Conservation (phyloP, 2,888 invertebrate species). For the Dioctria linearis region DNA sequence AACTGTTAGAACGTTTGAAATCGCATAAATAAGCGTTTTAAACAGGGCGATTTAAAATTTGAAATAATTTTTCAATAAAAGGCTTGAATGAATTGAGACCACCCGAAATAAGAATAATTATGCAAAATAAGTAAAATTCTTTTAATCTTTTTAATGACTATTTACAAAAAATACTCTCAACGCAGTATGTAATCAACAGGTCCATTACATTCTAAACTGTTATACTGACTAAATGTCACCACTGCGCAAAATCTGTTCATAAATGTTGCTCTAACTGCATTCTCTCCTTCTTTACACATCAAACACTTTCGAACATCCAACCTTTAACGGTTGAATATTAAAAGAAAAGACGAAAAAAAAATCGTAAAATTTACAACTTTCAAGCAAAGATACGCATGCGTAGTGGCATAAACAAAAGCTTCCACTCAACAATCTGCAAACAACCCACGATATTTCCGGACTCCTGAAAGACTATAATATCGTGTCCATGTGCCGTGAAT, state of each 20-base stretch:
- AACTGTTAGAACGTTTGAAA: no score
- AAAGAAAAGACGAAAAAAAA: background rate
- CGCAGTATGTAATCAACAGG: background rate
- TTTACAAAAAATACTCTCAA: no score
- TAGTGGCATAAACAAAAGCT: conserved; percentile 17
- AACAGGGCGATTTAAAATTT: no score
- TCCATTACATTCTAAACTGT: background rate
- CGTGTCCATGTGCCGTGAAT: conserved; percentile 43
- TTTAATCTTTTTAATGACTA: no score
- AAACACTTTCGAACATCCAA: no score
- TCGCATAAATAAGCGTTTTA: no score
- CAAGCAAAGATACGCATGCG: conserved; percentile 6
- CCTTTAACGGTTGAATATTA: background rate
- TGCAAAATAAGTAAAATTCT: no score
- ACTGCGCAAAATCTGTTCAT: conserved; percentile 6
- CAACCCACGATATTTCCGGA: conserved; percentile 24
- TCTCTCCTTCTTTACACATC: no score
- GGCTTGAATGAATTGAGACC: no score
- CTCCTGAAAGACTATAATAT: conserved; percentile 46
- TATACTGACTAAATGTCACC: background rate
- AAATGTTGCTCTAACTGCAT: background rate
- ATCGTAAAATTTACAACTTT: background rate
- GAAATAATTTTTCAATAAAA: no score
- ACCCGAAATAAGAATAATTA: no score
- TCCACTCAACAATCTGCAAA: conserved; percentile 41